phyloP scores from a whole-genome alignment of 2,888 invertebrate species.

The Oxytorus armatus region DNA sequence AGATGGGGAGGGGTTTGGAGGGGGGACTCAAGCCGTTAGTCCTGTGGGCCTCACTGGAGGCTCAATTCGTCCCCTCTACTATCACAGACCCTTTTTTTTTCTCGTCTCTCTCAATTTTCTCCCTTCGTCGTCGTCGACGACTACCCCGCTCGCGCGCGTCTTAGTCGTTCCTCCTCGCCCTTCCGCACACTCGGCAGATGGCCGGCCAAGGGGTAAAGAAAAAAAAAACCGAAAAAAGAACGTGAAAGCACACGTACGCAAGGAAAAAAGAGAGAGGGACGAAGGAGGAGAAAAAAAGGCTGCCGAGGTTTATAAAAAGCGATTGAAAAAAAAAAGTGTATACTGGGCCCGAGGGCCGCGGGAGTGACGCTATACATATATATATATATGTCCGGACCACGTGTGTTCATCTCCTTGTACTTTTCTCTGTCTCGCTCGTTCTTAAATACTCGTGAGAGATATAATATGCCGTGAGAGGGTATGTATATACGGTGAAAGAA shows the following conservation, averaged over 20 bases:
- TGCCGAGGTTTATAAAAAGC: conserved; percentile 81
- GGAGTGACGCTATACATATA: conserved; percentile 65
- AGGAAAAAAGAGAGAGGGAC: conserved; percentile 68
- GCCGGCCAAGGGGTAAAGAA: conserved; percentile 85
- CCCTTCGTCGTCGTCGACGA: conserved; percentile 35
- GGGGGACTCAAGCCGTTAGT: conserved; percentile 80
- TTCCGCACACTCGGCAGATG: conserved; percentile 86
- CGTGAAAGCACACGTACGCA: conserved; percentile 75
- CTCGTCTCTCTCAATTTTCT: conserved; percentile 64
- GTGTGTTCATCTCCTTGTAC: conserved; percentile 74
- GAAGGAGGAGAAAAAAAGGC: conserved; percentile 64
- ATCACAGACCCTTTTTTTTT: conserved; percentile 64
- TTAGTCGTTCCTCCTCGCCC: conserved; percentile 83
- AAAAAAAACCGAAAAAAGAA: conserved; percentile 82
- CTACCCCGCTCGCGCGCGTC: conserved; percentile 77
- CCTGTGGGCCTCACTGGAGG: conserved; percentile 67
- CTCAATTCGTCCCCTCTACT: conserved; percentile 54
- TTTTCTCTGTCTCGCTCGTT: conserved; percentile 39
- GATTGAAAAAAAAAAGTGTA: conserved; percentile 77
- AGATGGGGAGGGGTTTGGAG: conserved; percentile 37
- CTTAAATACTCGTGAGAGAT: conserved; percentile 62
- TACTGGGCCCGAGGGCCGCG: conserved; percentile 73
- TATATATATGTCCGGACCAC: conserved; percentile 74
- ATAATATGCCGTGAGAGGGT: conserved; percentile 44
- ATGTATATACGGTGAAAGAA: conserved; percentile 19